Evolutionary conservation across 2,888 invertebrate species (phyloP).

Genomic region (Perizoma flavofasciatum): DNA sequence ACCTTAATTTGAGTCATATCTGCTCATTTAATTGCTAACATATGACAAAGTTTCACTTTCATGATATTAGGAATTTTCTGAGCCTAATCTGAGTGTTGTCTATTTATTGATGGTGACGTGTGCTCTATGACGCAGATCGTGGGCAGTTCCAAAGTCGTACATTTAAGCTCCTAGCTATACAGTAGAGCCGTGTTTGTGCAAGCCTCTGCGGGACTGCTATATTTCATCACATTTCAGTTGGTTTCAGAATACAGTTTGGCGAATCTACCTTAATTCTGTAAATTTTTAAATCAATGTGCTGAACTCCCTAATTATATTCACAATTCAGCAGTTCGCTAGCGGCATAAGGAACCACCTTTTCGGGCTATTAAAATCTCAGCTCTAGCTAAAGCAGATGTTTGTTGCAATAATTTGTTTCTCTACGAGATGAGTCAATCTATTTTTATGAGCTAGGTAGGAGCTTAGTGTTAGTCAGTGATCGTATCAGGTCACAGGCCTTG

Average conservation of each 20-base stretch:
- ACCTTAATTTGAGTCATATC: no score
- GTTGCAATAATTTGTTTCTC: neutral
- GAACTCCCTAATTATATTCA: no score
- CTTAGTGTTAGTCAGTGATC: slow-evolving; percentile 14
- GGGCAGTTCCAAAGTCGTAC: slow-evolving; percentile 31
- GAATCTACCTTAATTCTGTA: no score
- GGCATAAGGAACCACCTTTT: neutral
- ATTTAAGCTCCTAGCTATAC: slow-evolving; percentile 19
- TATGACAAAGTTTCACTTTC: slow-evolving; percentile 5
- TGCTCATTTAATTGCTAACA: neutral
- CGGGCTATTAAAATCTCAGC: neutral
- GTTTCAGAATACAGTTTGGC: no score
- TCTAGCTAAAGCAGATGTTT: neutral
- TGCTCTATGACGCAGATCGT: slow-evolving; percentile 33
- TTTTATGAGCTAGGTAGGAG: slow-evolving; percentile 3
- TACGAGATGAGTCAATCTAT: slow-evolving; percentile 7
- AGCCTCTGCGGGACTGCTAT: no score
- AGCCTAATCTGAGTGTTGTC: slow-evolving; percentile 22
- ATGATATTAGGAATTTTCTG: slow-evolving; percentile 7
- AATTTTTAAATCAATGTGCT: no score
- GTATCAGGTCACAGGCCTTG: slow-evolving; percentile 31
- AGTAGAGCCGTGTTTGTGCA: slow-evolving; percentile 15
- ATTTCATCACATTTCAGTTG: no score
- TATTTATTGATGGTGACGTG: slow-evolving; percentile 38
- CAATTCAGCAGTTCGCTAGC: neutral